Base-by-base conservation (phyloP, 2,113 vertebrate genomes). In the Cebus imitator region DNA sequence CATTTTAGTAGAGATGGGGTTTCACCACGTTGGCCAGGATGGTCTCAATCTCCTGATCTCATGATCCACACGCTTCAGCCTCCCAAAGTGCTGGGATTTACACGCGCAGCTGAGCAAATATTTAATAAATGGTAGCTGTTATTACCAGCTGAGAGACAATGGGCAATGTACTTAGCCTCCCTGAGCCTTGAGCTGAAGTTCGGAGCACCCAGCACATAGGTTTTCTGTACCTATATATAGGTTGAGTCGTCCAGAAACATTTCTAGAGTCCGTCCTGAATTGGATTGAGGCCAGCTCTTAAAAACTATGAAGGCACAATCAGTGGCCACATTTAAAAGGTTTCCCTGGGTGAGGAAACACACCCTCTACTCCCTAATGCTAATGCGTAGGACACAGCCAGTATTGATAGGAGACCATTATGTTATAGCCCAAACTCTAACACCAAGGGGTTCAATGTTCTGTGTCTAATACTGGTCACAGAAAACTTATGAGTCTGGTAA, bases 261-360 rank as follows among this genome's bases (percentile, higher is more conserved):
- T 58, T n/a, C 80, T 82, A 61, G 32, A 92, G 27, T 81, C 82
- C 43, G 8, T 50, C 27, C 58, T 85, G 81, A 82, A 61, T 20
- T 64, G 66, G 50, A 73, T 83, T 87, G 66, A 58, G 61, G 37
- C 25, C 87, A 66, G 1, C 75, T 87, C 89, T 90, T 80, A 64
- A 58, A 84, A 72, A 76, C 85, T 72, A 17, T 66, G 35, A 66
- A 92, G 48, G 16, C 73, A 50, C 4, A 8, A n/a, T 84, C 64
- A 84, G 6, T 82, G 72, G 48, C 43, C 82, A 76, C 85, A 78
- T 86, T 68, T 96, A 88, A 94, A 96, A 96, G 20, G 23, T 79
- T 87, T 96, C 45, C 32, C 32, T 40, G 10, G 5, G 10, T 93
- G 52, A 88, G 58, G 48, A 96, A 95, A 93, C 37, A 70, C 27